Base-by-base conservation (phyloP, 2,888 invertebrate species). In the Brachypterus glaber region DNA sequence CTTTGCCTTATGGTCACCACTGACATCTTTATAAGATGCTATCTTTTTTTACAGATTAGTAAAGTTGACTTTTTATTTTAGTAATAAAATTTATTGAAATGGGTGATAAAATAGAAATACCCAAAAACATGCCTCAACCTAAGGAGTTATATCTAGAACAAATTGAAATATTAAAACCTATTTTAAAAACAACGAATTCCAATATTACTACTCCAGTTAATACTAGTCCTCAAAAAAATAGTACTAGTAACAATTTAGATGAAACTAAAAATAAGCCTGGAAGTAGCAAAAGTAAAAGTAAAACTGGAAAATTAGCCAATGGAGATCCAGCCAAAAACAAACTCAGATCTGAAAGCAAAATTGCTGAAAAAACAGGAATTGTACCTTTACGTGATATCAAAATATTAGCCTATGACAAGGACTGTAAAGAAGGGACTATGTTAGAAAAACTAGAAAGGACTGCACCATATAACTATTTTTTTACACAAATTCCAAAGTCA, bases 381-480 rank as follows among this genome's bases (percentile, higher is more conserved):
- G 27, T 11, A 5, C 8, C 27, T 11, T 11, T 27, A 27, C 12
- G 11, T 9, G 8, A 9, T 9, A 27, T 27, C 5, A 27, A 11
- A 9, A 13, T 27, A 9, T 9, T 27, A 11, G 11, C 7, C 4
- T 27, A 27, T 27, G 27, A 27, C 12, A 27, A 27, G 12, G 12
- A 9, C 8, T 9, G 11, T 11, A 27, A 5, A 4, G 12, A 27
- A 35, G 76, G 76, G 18, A 66, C 73, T 32, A 81, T 84, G 74
- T 73, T 74, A 0, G 66, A 70, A 9, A 83, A 84, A 55, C 71
- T 82, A 52, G 69, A 73, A 13, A 69, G 72, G 0, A 74, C 78
- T 7, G 75, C 75, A 1, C 88, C 88, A 0, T 87, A 82, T 49
- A 71, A 82, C 54, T 66, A 84, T 47, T 88, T 89, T 60, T 77